These are phyloP conservation scores for Athripsodes cinereus DNA, from an alignment of 2,888 invertebrate species.

Conservation along the genomic window DNA sequence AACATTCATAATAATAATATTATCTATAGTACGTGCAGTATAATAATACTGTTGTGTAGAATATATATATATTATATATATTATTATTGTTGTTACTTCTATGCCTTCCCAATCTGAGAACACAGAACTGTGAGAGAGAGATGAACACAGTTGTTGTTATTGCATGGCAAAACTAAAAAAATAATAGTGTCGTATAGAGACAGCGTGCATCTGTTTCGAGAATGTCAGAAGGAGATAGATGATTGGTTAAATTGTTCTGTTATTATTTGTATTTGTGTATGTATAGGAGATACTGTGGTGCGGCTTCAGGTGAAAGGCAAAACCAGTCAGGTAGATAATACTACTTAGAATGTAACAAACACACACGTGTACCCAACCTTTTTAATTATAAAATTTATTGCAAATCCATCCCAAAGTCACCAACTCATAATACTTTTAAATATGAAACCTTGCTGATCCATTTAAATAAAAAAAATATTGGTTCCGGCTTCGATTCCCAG, in stretches of 20 bases:
- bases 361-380: background rate
- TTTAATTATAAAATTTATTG: background rate
- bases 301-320: slow-evolving; percentile 1
- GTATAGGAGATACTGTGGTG: background rate
- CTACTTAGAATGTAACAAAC: slow-evolving; percentile 2
- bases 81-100: too few species aligned
- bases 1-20: too few species aligned
- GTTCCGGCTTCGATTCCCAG: too few species aligned
- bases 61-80: too few species aligned
- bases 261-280: background rate
- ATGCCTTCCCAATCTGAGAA: too few species aligned
- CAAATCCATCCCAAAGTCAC: background rate
- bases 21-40: too few species aligned
- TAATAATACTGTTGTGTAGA: too few species aligned
- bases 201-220: background rate
- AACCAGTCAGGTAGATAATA: slow-evolving; percentile 1
- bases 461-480: too few species aligned
- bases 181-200: background rate
- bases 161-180: background rate
- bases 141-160: background rate
- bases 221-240: background rate
- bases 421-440: background rate
- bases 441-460: too few species aligned
- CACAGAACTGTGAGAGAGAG: background rate
- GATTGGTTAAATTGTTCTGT: background rate